Conservation (phyloP, 2,888 invertebrate species). For the Dinocampus coccinellae region DNA sequence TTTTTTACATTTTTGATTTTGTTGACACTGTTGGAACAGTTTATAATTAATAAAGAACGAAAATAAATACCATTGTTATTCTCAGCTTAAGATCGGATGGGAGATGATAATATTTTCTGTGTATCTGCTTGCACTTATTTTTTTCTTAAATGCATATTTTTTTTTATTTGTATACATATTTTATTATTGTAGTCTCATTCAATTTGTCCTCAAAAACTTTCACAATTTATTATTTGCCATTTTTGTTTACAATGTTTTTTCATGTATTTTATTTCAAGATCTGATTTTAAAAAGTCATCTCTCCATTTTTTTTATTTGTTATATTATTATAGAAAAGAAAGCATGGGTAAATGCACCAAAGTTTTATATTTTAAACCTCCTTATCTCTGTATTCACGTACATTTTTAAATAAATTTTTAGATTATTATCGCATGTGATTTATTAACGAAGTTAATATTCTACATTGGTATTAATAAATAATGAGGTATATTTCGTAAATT, state of each 20-base stretch:
- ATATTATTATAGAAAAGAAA: conserved; percentile 6
- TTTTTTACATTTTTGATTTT: conserved; percentile 33
- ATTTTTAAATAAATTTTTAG: conserved; percentile 5
- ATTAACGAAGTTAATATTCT: conserved; percentile 34
- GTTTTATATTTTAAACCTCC: conserved; percentile 28
- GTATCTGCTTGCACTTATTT: conserved; percentile 44
- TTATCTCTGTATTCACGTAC: conserved; percentile 14
- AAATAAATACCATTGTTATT: conserved; percentile 1
- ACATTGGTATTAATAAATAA: conserved; percentile 5
- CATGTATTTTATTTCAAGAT: background rate
- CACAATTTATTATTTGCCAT: background rate
- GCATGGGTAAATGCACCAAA: conserved; percentile 19
- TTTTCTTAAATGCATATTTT: conserved; percentile 43
- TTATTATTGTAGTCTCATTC: background rate
- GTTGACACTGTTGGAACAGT: conserved; percentile 17
- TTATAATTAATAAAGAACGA: conserved; percentile 34
- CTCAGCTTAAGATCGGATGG: conserved; percentile 40
- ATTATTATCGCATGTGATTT: conserved; percentile 38
- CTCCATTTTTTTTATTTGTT: conserved; percentile 4
- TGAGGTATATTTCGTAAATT: conserved; percentile 52
- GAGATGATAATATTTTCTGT: conserved; percentile 36
- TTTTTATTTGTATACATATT: conserved; percentile 41
- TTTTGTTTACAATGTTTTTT: background rate
- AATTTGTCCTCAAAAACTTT: background rate
- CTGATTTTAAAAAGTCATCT: background rate